A percentile compares a stretch with the other conserved stretches of the same genome.
Conservation (phyloP, 2,797 vertebrate species). For the Bovichtus variegatus region DNA sequence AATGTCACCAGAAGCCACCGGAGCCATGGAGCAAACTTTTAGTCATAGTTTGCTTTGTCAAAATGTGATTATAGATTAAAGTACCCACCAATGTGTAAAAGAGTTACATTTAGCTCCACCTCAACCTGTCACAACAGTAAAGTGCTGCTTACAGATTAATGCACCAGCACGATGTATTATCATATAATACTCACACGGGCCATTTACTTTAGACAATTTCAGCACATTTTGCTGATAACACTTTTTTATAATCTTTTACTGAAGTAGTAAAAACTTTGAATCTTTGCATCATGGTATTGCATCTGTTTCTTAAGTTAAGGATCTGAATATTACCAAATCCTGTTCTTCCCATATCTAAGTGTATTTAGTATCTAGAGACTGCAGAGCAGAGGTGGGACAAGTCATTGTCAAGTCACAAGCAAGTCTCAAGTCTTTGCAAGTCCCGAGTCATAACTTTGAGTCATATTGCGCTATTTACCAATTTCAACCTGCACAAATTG, state of each 20-base stretch:
- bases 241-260: neutral
- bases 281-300: neutral
- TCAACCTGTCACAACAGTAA: neutral
- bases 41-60: neutral
- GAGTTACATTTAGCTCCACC: neutral
- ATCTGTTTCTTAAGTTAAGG: neutral
- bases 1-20: neutral
- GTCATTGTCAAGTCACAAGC: no score
- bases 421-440: no score
- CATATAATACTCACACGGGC: neutral
- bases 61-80: neutral
- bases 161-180: neutral
- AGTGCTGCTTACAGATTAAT: neutral
- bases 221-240: neutral
- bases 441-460: no score
- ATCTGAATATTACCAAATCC: neutral
- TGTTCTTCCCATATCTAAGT: no score
- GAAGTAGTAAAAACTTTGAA: neutral
- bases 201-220: neutral
- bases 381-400: no score
- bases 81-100: neutral
- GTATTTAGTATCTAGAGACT: no score
- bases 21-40: no score
- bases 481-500: no score
- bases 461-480: no score